Evolutionary conservation across 2,797 vertebrate species (phyloP), one percentile per base, ranked within the genome.

Genomic region (Falco peregrinus): DNA sequence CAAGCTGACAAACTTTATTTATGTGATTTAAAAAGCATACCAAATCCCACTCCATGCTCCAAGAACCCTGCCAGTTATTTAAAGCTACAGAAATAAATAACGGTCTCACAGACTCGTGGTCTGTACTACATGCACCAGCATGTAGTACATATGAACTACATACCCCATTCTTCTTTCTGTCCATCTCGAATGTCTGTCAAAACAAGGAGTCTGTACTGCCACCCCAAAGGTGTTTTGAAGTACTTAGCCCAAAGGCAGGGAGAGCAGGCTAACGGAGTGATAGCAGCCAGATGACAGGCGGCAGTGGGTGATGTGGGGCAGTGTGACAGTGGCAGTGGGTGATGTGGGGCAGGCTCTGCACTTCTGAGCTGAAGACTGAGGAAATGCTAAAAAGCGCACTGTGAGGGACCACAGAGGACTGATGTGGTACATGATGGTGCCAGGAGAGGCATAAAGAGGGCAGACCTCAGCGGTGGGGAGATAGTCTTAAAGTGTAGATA

Each of bases 51-150:
- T 16, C 21, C 2, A 5, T 37, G 22, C 43, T 89, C 53, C 47
- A 50, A 79, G n/a, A 88, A 41, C 16, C 24, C 54, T 63, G 10
- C 4, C 47, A 35, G 35, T 59, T 94, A 26, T 84, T 91, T 91
- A 84, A 81, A 84, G 56, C 24, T 67, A 41, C 39, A 73, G 53
- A 75, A 79, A 4, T 21, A 79, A 88, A 29, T 61, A 81, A 33
- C 0, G 0, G 9, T 51, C 71, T 67, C 39, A 26, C 17, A 48
- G 45, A 31, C 8, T 53, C 2, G 0, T 24, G 19, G 6, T 37
- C 31, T 10, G 13, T 19, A 16, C 2, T 5, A 35, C 13, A 19
- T 17, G 8, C 28, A 60, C 39, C 11, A 74, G 8, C 39, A 41
- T 41, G 39, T 41, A 41, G 39, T 41, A 41, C 39, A 14, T 41